Base-by-base conservation (phyloP, 2,113 vertebrate genomes). In the Gambusia holbrooki region DNA sequence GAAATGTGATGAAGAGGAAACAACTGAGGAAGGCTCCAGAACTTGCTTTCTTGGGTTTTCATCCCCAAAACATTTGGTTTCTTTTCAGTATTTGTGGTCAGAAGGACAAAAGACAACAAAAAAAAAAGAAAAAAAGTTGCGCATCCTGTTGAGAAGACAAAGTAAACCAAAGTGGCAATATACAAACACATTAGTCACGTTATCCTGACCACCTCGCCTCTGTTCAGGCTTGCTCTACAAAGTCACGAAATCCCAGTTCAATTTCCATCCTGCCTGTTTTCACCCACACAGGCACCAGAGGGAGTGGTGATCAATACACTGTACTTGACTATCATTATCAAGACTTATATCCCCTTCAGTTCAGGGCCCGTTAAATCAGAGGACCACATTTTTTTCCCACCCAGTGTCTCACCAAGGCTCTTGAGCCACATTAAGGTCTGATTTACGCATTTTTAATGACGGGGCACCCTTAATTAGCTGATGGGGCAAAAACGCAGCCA, bases 281-380 rank as follows among this genome's bases (percentile, higher is more conserved):
- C 87, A 89, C 87, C 82, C 78, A 75, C 87, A 87, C 63, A 87
- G 82, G 86, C 87, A 88, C 82, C 88, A 85, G 84, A 85, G 91
- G 86, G 80, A 89, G 84, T 51, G 64, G 70, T 91, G 89, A 94
- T 93, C 93, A 92, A 93, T 94, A 94, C 75, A 72, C 80, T 81
- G 85, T 86, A 88, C 86, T 93, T 86, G 76, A 88, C 83, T 77
- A 88, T 93, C 90, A 93, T 95, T 93, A 94, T 92, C 84, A 92
- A 92, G 89, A 93, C 91, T 81, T 89, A 92, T 91, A 83, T 88
- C 86, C 90, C 90, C 88, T 72, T 87, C 84, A 84, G 79, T 87
- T 86, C 88, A 67, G 87, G 79, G 83, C 80, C 87, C 85, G 87
- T 93, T 93, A 91, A 93, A 93, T 92, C 90, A 90, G 83, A 87